phyloP scores from a whole-genome alignment of 2,113 vertebrate genomes.

The Pedetes capensis region DNA sequence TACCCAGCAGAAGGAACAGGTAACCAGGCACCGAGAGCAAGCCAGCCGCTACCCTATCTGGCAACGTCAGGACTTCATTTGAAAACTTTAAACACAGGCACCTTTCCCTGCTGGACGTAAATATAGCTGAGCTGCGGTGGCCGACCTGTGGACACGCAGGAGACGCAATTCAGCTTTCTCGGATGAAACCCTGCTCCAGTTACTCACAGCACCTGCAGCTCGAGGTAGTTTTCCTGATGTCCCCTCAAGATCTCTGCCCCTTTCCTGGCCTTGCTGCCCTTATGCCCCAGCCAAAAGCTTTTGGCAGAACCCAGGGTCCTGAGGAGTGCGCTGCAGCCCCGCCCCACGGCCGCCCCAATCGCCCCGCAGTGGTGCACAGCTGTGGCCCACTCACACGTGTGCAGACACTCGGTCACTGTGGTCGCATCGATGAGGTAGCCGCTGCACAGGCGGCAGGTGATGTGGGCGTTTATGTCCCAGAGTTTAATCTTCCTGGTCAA shows the following conservation, averaged over 20 bases:
- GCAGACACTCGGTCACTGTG: conserved; percentile 99
- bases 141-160: background rate
- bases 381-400: conserved; percentile 92
- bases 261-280: background rate
- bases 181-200: background rate
- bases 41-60: background rate
- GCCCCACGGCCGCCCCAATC: too few species aligned
- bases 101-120: background rate
- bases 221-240: background rate
- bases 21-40: fast-evolving
- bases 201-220: background rate
- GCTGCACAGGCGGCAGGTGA: conserved; percentile 98
- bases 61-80: background rate
- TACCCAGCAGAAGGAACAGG: background rate
- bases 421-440: conserved; percentile 99
- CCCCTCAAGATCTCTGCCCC: background rate
- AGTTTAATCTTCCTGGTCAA: conserved; percentile 99
- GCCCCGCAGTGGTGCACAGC: too few species aligned
- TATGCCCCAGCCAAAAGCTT: background rate
- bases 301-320: too few species aligned
- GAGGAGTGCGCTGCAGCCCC: background rate
- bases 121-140: background rate
- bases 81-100: background rate
- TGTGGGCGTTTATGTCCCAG: conserved; percentile 99
- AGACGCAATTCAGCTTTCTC: background rate